These are phyloP conservation scores for Melanaphis sacchari DNA, from an alignment of 1,140 invertebrate genomes.

Conservation along the genomic window DNA sequence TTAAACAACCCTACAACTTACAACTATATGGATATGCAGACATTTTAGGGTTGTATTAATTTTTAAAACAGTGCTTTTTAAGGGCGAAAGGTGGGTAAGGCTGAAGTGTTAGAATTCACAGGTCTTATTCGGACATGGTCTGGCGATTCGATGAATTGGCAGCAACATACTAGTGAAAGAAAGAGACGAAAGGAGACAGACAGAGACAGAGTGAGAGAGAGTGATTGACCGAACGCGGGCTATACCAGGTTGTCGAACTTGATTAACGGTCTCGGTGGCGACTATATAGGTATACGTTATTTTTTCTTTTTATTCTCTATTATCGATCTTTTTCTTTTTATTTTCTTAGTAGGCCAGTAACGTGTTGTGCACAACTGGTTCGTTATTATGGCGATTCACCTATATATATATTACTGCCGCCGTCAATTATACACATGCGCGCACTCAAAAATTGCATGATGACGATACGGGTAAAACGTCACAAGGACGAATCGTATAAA, in stretches of 20 bases:
- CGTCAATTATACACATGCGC: background rate
- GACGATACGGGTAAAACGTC: background rate
- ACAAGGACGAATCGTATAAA: constrained; percentile 43
- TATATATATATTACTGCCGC: background rate
- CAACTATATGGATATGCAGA: background rate
- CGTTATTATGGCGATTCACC: constrained; percentile 23
- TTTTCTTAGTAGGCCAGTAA: constrained; percentile 51
- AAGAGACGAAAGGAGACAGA: background rate
- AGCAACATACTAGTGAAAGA: background rate
- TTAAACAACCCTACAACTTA: background rate
- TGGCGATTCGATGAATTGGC: background rate
- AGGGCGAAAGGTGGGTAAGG: background rate
- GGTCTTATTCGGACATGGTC: background rate
- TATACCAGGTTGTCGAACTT: constrained; percentile 54
- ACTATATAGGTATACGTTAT: background rate
- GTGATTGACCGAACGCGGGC: background rate
- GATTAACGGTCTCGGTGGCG: constrained; percentile 52
- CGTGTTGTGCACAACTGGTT: constrained; percentile 42
- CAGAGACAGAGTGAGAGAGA: background rate
- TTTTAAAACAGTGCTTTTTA: background rate
- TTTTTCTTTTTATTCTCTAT: constrained; percentile 29
- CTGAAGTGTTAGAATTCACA: background rate
- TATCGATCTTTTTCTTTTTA: background rate
- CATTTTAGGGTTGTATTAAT: background rate
- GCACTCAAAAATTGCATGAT: background rate